A percentile compares a stretch with the other conserved stretches of the same genome.
These are phyloP conservation scores for Myotis brandtii DNA, from an alignment of 2,113 vertebrate genomes.

Conservation along the genomic window DNA sequence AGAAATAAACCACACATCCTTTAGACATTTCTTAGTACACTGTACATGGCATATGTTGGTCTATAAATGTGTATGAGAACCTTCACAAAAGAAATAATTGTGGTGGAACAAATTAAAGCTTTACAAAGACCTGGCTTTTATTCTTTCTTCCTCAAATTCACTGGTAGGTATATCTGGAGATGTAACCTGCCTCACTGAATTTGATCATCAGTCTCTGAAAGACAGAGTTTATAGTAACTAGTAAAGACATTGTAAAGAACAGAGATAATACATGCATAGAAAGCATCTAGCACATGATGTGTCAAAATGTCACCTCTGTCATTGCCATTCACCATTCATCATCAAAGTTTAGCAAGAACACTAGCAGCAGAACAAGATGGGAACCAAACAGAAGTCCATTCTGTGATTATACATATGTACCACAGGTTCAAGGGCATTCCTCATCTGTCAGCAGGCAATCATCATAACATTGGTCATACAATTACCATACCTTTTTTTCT, in stretches of 20 bases:
- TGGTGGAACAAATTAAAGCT: not conserved
- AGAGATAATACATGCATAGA: not conserved
- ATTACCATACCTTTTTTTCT: not conserved
- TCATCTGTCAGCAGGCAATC: not conserved
- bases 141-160: not conserved
- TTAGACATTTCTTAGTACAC: not conserved
- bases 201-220: not conserved
- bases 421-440: not conserved
- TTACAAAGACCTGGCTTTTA: not conserved
- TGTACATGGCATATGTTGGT: not conserved
- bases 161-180: not conserved
- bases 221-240: not conserved
- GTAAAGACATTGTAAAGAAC: not conserved
- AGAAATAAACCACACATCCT: not conserved
- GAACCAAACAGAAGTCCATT: not conserved
- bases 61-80: not conserved
- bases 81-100: not conserved
- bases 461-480: not conserved
- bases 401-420: not conserved
- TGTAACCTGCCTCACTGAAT: not conserved
- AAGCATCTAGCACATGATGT: not conserved
- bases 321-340: not conserved
- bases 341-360: not conserved
- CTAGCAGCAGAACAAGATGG: not conserved
- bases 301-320: not conserved